Conservation (phyloP, 2,113 vertebrate species). For the Paedocypris sp. region DNA sequence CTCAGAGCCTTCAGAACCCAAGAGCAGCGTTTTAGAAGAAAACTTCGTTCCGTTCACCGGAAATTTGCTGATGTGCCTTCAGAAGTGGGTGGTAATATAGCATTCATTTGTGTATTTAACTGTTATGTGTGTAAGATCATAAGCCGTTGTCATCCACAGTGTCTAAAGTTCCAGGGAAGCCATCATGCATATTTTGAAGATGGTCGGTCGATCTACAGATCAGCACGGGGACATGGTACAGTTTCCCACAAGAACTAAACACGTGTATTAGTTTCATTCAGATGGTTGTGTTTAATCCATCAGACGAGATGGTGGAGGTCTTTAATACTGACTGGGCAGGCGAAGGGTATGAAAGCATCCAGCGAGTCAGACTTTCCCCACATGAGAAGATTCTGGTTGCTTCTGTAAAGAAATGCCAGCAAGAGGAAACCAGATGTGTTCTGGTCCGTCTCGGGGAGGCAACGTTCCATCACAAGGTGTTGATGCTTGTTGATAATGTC, state of each 20-base stretch:
- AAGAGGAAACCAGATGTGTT: constrained; percentile 64
- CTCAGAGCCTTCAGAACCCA: constrained; percentile 54
- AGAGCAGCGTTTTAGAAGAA: constrained; percentile 63
- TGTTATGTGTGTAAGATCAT: not conserved
- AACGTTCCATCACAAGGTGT: constrained; percentile 21
- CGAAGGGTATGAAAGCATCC: constrained; percentile 52
- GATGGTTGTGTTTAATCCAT: too few species aligned
- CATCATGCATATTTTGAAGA: constrained; percentile 75
- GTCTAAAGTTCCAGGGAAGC: constrained; percentile 63
- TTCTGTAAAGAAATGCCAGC: constrained; percentile 60
- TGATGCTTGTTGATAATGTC: constrained; percentile 66
- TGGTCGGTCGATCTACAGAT: constrained; percentile 67
- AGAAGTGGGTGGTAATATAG: constrained; percentile 59
- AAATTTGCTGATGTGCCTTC: constrained; percentile 45
- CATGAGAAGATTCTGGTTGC: constrained; percentile 70
- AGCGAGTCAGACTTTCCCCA: constrained; percentile 80
- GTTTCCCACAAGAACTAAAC: too few species aligned
- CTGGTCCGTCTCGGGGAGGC: constrained; percentile 60
- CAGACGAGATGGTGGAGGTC: constrained; percentile 43
- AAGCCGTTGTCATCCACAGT: not conserved
- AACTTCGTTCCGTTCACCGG: constrained; percentile 53
- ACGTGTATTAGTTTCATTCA: too few species aligned
- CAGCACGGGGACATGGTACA: constrained; percentile 58
- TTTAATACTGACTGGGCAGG: constrained; percentile 37
- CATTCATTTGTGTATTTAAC: not conserved